Evolutionary conservation across 2,888 invertebrate genomes (phyloP), one percentile per base, ranked within the genome.

Genomic region (Eretmocerus hayati): DNA sequence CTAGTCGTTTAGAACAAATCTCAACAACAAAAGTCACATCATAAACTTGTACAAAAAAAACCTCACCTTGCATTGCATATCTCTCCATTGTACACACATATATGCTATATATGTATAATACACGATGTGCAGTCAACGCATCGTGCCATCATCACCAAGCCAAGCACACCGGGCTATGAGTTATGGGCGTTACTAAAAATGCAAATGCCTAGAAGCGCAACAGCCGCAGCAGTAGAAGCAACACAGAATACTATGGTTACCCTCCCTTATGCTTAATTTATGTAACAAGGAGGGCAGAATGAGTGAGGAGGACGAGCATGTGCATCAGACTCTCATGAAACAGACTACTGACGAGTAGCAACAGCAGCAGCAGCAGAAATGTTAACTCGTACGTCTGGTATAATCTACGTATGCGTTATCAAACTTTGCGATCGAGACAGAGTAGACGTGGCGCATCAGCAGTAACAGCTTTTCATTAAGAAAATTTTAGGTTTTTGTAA

Each of bases 191-290:
- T 42, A 26, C 48, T 51, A 50, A 53, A 53, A 53, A 53, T 51
- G 48, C 48, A 46, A 20, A 22, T 9, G 5, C 19, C 20, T 33
- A 22, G 41, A 41, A 13, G 41, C n/a, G 26, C 11, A 6, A 11
- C 26, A 9, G 26, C 8, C 26, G 26, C 26, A 11, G 26, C 26
- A 11, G 26, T 26, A 11, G n/a, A n/a, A n/a, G n/a, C n/a, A n/a
- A n/a, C 16, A 21, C 46, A 23, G 44, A 41, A n/a, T n/a, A n/a
- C n/a, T n/a, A n/a, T n/a, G n/a, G n/a, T n/a, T n/a, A n/a, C n/a
- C n/a, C n/a, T n/a, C n/a, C n/a, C 49, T 46, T 44, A 46, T 48
- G 45, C 50, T 48, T 50, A 50, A 53, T 50, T 53, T 53, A 53
- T 50, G 53, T 48, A 50, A 53, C 53, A 49, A 42, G 44, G 26